A percentile compares a stretch with the other conserved stretches of the same genome.
Conservation (phyloP, 1,140 invertebrate genomes). For the Cydia pomonella region DNA sequence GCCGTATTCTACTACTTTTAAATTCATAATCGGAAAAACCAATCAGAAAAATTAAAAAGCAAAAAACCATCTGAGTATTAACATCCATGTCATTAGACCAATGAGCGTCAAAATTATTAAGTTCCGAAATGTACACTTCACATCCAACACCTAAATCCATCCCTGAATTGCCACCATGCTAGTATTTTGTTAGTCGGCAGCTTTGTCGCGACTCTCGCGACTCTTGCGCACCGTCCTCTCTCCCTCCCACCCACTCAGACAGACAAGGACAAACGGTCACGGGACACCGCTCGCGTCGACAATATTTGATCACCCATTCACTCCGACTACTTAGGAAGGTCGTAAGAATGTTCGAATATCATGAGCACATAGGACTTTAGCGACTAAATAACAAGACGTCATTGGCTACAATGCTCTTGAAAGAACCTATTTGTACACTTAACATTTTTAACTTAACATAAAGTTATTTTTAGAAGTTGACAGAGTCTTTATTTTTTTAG, state of each 20-base stretch:
- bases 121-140: not conserved
- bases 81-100: no score
- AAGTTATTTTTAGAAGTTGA: constrained; percentile 29
- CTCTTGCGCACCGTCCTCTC: constrained; percentile 47
- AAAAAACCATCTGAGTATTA: no score
- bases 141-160: constrained; percentile 41
- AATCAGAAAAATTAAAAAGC: no score
- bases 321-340: constrained; percentile 33
- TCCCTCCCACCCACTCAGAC: constrained; percentile 38
- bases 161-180: constrained; percentile 73
- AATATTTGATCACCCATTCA: constrained; percentile 73
- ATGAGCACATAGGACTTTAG: not conserved
- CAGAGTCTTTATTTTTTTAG: constrained; percentile 20
- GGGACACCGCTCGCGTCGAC: constrained; percentile 50
- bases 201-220: constrained; percentile 65
- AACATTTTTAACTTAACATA: constrained; percentile 19
- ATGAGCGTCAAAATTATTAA: not conserved
- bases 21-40: no score
- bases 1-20: not conserved
- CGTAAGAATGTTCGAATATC: not conserved
- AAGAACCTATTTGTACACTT: constrained; percentile 28
- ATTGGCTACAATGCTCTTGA: constrained; percentile 27
- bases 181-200: constrained; percentile 76
- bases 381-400: constrained; percentile 5
- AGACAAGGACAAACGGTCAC: constrained; percentile 52